These are phyloP conservation scores for Anomalospiza imberbis DNA, from an alignment of 2,797 vertebrate species.

Conservation along the genomic window DNA sequence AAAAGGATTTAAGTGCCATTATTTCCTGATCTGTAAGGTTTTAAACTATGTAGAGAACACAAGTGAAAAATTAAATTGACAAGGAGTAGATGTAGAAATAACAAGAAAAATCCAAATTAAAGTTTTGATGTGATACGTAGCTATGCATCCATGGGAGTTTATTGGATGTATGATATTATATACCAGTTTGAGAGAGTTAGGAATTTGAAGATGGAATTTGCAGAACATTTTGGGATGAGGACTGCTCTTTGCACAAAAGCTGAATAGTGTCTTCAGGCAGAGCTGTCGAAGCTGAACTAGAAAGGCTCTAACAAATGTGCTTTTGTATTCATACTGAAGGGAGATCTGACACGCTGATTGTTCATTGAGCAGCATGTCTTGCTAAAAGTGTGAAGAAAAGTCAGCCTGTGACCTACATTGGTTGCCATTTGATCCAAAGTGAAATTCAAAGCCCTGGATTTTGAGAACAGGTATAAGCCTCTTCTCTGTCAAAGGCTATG, in stretches of 20 bases:
- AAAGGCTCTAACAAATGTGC: background rate
- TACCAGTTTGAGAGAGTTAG: background rate
- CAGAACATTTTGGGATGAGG: background rate
- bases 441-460: background rate
- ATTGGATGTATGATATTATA: background rate
- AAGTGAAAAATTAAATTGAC: background rate
- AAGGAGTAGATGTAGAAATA: background rate
- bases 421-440: background rate
- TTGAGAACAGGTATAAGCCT: background rate
- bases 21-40: background rate
- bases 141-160: background rate
- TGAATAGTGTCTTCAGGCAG: background rate
- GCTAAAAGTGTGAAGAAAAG: background rate
- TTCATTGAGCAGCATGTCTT: conserved; percentile 10
- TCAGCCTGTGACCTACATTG: background rate
- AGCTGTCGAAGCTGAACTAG: background rate
- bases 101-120: background rate
- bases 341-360: background rate
- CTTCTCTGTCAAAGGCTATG: background rate
- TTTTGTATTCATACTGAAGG: background rate
- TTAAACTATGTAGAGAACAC: background rate
- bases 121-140: background rate
- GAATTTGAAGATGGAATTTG: background rate
- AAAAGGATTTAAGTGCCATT: background rate
- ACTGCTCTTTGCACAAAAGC: background rate